Evolutionary conservation across 2,113 vertebrate species (phyloP), one percentile per base, ranked within the genome.

Genomic region (Forbesichthys papilliferus): DNA sequence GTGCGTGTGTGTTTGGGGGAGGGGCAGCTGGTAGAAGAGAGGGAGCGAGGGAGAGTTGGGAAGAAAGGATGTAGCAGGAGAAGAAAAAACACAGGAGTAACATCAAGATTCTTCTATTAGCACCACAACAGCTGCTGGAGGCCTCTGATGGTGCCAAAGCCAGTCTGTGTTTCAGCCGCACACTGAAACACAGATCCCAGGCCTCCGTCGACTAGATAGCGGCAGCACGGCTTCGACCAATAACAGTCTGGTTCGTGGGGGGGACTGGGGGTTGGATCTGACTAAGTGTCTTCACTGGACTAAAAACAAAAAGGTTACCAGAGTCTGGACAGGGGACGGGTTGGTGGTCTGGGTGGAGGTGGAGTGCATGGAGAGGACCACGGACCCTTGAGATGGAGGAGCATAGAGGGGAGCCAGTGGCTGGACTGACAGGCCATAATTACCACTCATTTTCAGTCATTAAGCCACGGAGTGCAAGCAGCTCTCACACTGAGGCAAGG

Each of bases 371-470:
- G 80, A 73, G 72, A 82, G 84, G 79, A 79, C 87, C 85, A 80
- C 71, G 73, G 80, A 86, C 85, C 84, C 84, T 79, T 69, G 85
- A 84, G 85, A 89, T 84, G 82, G 83, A 64, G 70, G 83, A 85
- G 83, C 79, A 84, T 76, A 74, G 76, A 80, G 81, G 87, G 89
- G 81, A 81, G 84, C 78, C 74, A 83, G 81, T 69, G 79, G 76
- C 77, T 82, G 84, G 86, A 88, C 91, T 92, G 89, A 91, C 91
- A 92, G 87, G 77, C 87, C 88, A 85, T 92, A 91, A 91, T 92
- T 92, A 90, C 42, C 66, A 65, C 89, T 90, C 89, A 91, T 92
- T 92, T 92, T 92, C 88, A 87, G 87, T 89, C 88, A 92, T 92
- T 91, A 90, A 89, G 86, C 83, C 79, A 82, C 82, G 77, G 84